Evolutionary conservation across 2,113 vertebrate genomes (phyloP).

Genomic region (Columba janthina): DNA sequence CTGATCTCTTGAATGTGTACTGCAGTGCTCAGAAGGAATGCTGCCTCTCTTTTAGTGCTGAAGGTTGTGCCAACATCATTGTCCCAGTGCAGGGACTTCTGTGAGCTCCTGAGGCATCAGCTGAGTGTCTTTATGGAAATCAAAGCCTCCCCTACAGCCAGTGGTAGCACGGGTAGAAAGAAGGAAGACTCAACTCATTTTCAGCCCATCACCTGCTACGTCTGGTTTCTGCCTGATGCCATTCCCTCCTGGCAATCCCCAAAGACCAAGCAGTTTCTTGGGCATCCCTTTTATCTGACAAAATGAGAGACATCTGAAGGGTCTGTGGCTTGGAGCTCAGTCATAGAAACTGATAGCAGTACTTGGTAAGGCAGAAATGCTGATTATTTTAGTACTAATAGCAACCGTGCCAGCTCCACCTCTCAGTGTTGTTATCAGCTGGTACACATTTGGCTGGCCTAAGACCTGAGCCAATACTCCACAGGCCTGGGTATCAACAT

Average conservation of each 20-base stretch:
- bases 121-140: not conserved
- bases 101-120: not conserved
- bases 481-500: accelerated
- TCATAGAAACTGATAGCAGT: not conserved
- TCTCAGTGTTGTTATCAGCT: not conserved
- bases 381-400: not conserved
- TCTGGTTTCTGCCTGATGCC: not conserved
- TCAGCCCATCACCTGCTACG: not conserved
- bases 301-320: not conserved
- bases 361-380: not conserved
- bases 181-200: not conserved
- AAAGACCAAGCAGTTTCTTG: not conserved
- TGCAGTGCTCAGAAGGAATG: not conserved
- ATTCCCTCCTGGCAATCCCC: not conserved
- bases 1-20: not conserved
- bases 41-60: not conserved
- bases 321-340: not conserved
- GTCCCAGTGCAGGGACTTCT: not conserved
- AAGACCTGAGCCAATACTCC: not conserved
- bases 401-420: not conserved
- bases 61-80: not conserved
- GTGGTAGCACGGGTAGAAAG: not conserved
- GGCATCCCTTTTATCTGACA: not conserved
- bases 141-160: not conserved
- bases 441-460: not conserved